These are phyloP conservation scores for silkworm (Bombyx mori) DNA, from an alignment of 1,140 invertebrate species.

Conservation along the genomic window DNA sequence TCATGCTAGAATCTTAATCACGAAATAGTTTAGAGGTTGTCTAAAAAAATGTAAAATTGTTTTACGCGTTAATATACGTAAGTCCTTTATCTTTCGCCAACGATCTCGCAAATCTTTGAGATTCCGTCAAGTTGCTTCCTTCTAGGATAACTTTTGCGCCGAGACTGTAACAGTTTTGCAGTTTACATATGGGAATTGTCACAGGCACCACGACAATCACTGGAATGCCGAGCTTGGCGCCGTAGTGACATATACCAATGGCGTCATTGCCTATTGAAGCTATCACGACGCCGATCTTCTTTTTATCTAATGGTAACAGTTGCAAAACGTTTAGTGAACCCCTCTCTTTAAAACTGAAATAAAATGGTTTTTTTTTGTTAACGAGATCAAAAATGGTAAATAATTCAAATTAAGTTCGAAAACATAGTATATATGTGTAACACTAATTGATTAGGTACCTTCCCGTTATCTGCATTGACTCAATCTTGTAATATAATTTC, in stretches of 20 bases:
- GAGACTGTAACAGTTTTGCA: conserved; percentile 77
- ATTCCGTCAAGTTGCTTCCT: conserved; percentile 35
- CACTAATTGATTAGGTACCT: conserved; percentile 26
- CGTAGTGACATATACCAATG: conserved; percentile 80
- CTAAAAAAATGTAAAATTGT: conserved; percentile 2
- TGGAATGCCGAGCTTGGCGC: conserved; percentile 76
- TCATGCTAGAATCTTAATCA: too few relatives aligned
- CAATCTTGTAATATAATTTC: conserved; percentile 45
- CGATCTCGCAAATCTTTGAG: conserved; percentile 36
- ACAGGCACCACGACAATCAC: conserved; percentile 87
- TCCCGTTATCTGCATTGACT: conserved; percentile 39
- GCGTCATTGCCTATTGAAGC: conserved; percentile 81
- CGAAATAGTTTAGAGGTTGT: too few relatives aligned
- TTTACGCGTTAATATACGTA: conserved; percentile 47
- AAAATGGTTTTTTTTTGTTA: not conserved
- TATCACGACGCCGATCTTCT: conserved; percentile 79
- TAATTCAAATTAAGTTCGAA: not conserved
- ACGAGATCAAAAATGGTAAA: conserved; percentile 7
- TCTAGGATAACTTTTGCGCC: conserved; percentile 81
- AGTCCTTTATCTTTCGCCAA: conserved; percentile 49
- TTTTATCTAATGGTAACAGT: conserved; percentile 75
- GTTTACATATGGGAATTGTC: conserved; percentile 81
- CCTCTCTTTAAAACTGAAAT: conserved; percentile 80
- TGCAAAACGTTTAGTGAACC: conserved; percentile 81
- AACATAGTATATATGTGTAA: too few relatives aligned